Base-by-base conservation (phyloP, 2,888 invertebrate genomes). In the Podotricha telesiphe region DNA sequence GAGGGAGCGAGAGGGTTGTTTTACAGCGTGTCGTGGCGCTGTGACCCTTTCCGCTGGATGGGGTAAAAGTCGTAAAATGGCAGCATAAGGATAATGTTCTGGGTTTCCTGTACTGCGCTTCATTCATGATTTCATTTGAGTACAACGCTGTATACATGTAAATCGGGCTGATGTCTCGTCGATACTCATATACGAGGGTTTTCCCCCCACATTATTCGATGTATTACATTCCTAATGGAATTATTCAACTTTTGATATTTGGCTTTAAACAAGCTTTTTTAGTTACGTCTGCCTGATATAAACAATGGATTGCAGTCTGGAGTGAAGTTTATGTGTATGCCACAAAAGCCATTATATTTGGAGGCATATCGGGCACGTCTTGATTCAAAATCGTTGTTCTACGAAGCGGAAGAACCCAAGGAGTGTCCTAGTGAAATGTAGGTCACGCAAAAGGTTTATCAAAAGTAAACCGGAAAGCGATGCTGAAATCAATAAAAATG, bases 21-120 rank as follows among this genome's bases (percentile, higher is more conserved):
- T 89, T 86, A 87, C 87, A 80, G 87, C 86, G 88, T 91, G 90
- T 91, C 91, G 91, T 86, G 83, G 81, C 83, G 83, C 85, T 86
- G 89, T 89, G 92, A 91, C 91, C 92, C 92, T 91, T 91, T 89
- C 88, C 85, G 85, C 86, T 90, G 86, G 91, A 92, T 91, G 91
- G 92, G 92, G 91, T 91, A 89, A 90, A 91, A 91, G 90, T 92
- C 92, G 92, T 93, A 93, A 93, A 93, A 91, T 91, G 91, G 90
- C 88, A 92, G 91, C 93, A 93, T 93, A 93, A 93, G 93, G 92
- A 92, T 93, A 92, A 93, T 92, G 93, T 89, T 92, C 89, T 88
- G 87, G 91, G 92, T 91, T 89, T 91, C 89, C 89, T 90, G 88
- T 87, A 91, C 92, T 86, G 90, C 87, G 89, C 87, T 91, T 91